Percentiles rank a stretch among this genome's conserved stretches.
These are phyloP conservation scores for Antheraea pernyi DNA, from an alignment of 1,140 invertebrate species.

Conservation along the genomic window DNA sequence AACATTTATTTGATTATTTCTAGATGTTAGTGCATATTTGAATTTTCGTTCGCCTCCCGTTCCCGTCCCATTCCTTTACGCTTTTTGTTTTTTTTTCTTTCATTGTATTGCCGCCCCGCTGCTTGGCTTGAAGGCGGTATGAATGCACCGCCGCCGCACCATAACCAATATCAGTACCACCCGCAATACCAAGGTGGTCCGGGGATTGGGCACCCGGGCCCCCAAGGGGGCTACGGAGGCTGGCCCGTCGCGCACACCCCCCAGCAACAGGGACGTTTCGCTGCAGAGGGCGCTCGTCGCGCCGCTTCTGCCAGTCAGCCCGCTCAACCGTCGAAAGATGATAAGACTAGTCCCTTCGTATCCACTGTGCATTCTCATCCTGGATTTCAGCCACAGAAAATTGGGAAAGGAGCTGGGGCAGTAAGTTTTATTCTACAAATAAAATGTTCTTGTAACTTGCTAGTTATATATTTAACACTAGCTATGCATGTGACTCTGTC, in stretches of 20 bases:
- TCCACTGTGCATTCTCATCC: slow-evolving; percentile 94
- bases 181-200: slow-evolving; percentile 65
- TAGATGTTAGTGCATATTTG: slow-evolving; percentile 55
- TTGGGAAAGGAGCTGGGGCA: slow-evolving; percentile 90
- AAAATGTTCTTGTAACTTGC: not conserved
- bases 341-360: slow-evolving; percentile 90
- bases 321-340: slow-evolving; percentile 78
- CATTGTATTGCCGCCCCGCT: slow-evolving; percentile 73
- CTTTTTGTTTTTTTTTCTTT: slow-evolving; percentile 76
- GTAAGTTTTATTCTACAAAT: slow-evolving; percentile 42
- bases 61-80: slow-evolving; percentile 68
- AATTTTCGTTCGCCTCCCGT: slow-evolving; percentile 61
- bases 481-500: too few relatives aligned
- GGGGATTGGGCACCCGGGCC: slow-evolving; percentile 41
- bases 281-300: slow-evolving; percentile 70
- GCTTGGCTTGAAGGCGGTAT: slow-evolving; percentile 79
- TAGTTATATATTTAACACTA: too few relatives aligned
- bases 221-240: slow-evolving; percentile 46
- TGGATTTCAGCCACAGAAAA: slow-evolving; percentile 95
- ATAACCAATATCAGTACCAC: slow-evolving; percentile 75
- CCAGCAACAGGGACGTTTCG: slow-evolving; percentile 65
- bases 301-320: slow-evolving; percentile 53
- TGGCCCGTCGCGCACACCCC: slow-evolving; percentile 42
- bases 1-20: slow-evolving; percentile 31
- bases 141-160: slow-evolving; percentile 68